A percentile compares a stretch with the other conserved stretches of the same genome.
These are phyloP conservation scores for Apis dorsata DNA, from an alignment of 1,140 invertebrate genomes.

Conservation along the genomic window DNA sequence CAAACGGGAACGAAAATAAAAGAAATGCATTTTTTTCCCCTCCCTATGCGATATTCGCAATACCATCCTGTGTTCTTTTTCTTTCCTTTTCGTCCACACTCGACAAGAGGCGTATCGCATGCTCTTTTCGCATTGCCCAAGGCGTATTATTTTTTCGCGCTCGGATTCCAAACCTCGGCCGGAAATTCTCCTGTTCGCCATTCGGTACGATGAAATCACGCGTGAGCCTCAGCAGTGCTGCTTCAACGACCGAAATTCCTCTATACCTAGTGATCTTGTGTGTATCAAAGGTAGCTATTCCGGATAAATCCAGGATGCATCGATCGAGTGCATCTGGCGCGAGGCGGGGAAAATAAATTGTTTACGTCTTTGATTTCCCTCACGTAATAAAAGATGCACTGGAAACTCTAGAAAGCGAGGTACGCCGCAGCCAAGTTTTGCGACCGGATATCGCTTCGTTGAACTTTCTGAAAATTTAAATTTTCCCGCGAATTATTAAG, in stretches of 20 bases:
- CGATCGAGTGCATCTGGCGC: not conserved
- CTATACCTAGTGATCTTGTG: too few relatives aligned
- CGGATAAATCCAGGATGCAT: conserved; percentile 20
- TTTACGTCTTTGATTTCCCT: conserved; percentile 45
- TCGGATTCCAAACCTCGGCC: not conserved
- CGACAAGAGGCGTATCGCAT: not conserved
- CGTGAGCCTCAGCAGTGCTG: not conserved
- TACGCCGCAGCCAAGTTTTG: conserved; percentile 2
- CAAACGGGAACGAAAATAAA: not conserved
- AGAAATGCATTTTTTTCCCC: not conserved
- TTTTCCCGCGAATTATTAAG: not conserved
- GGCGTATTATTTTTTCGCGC: conserved; percentile 30
- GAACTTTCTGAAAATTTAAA: conserved; percentile 23
- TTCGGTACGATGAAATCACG: conserved; percentile 19
- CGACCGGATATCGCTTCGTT: not conserved
- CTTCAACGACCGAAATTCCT: not conserved
- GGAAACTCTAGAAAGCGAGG: not conserved
- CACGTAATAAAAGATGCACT: conserved; percentile 42
- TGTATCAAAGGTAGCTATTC: not conserved
- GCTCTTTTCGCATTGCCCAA: conserved; percentile 27
- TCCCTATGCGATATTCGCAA: not conserved
- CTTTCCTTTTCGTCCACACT: not conserved
- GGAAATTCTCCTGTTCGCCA: not conserved
- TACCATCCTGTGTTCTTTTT: not conserved
- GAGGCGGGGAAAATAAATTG: conserved; percentile 28